These are phyloP conservation scores for Peromyscus melanophrys DNA, from an alignment of 2,797 vertebrate genomes.

Conservation along the genomic window DNA sequence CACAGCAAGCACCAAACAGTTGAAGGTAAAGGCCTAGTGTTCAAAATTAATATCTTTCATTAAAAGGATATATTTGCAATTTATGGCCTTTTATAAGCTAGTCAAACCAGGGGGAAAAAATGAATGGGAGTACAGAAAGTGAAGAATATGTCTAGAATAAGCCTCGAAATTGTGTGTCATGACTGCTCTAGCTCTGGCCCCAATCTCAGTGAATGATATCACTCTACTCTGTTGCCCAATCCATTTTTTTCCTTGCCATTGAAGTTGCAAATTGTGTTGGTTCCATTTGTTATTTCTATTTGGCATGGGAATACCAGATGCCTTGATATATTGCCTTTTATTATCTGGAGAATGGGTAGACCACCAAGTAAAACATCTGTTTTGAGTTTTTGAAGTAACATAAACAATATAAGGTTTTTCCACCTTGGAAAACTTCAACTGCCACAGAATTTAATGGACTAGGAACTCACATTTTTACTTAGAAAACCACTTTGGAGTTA, in stretches of 20 bases:
- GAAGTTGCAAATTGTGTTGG: background rate
- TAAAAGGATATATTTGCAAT: background rate
- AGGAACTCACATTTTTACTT: background rate
- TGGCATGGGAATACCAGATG: background rate
- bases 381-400: background rate
- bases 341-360: background rate
- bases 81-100: background rate
- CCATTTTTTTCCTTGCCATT: background rate
- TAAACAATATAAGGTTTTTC: background rate
- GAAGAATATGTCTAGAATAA: background rate
- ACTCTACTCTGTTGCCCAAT: background rate
- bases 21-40: background rate
- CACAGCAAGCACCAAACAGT: background rate
- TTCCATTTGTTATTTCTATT: conserved; percentile 13
- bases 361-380: background rate
- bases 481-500: background rate
- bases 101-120: conserved; percentile 8
- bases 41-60: background rate
- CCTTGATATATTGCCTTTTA: background rate
- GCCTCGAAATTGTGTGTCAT: background rate
- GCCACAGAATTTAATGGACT: background rate
- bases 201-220: background rate
- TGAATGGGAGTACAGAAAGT: background rate
- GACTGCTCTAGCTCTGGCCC: background rate
- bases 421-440: background rate